Evolutionary conservation across 2,797 vertebrate genomes (phyloP).

Genomic region (Platalea minor): DNA sequence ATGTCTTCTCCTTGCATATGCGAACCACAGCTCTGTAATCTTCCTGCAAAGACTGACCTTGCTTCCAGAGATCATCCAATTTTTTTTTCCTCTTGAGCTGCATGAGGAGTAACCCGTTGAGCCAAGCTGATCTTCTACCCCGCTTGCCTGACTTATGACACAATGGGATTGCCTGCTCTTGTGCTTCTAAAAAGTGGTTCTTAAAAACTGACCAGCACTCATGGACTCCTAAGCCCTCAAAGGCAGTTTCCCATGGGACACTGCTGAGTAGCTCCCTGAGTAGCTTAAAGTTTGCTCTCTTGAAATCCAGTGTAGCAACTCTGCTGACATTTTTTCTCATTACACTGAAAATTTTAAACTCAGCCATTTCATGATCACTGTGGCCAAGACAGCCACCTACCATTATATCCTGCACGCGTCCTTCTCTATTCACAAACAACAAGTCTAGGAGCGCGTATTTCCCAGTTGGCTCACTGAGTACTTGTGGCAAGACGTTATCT

Average conservation of each 20-base stretch:
- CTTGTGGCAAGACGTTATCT: neutral
- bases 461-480: neutral
- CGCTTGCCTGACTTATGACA: neutral
- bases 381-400: neutral
- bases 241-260: neutral
- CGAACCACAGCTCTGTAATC: no score
- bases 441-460: neutral
- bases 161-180: neutral
- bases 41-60: no score
- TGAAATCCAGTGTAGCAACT: neutral
- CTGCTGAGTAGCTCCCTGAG: neutral
- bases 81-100: no score
- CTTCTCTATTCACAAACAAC: neutral
- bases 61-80: no score
- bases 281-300: neutral
- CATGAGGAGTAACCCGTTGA: neutral
- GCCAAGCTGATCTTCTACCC: neutral
- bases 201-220: neutral
- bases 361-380: rapidly evolving
- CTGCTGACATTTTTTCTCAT: neutral
- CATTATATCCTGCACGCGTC: no score
- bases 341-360: neutral
- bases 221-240: neutral
- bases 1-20: neutral
- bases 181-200: neutral